Evolutionary conservation across 2,113 vertebrate species (phyloP).

Genomic region (Aptenodytes patagonicus): DNA sequence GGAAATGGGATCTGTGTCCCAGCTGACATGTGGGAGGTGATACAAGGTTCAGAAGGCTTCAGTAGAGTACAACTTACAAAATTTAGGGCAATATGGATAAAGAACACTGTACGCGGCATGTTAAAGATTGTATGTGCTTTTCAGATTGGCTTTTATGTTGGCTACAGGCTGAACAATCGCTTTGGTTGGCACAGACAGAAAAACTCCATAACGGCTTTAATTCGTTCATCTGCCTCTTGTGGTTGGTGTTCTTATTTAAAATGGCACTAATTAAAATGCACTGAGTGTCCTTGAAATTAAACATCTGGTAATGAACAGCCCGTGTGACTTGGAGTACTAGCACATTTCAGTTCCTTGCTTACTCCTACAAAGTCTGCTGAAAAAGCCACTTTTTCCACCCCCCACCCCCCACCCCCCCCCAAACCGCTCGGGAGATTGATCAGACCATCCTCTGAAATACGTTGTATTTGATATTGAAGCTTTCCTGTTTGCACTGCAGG

Average conservation of each 20-base stretch:
- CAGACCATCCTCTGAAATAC: background rate
- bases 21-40: background rate
- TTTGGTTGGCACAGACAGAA: background rate
- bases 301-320: conserved; percentile 17
- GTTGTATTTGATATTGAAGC: background rate
- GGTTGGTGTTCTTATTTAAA: conserved; percentile 1
- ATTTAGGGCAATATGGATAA: background rate
- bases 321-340: background rate
- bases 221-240: background rate
- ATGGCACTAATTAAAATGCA: conserved; percentile 18
- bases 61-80: background rate
- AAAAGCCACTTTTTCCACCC: fast-evolving
- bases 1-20: background rate
- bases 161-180: background rate
- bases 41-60: background rate
- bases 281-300: conserved; percentile 19
- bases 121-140: background rate
- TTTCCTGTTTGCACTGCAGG: background rate
- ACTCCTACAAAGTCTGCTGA: background rate
- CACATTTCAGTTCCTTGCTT: background rate
- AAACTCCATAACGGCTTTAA: background rate
- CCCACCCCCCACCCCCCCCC: fast-evolving
- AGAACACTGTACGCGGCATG: fast-evolving
- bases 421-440: background rate
- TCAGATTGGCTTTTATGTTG: background rate